These are phyloP conservation scores for Stenodera caucasica DNA, from an alignment of 2,888 invertebrate genomes.

Conservation along the genomic window DNA sequence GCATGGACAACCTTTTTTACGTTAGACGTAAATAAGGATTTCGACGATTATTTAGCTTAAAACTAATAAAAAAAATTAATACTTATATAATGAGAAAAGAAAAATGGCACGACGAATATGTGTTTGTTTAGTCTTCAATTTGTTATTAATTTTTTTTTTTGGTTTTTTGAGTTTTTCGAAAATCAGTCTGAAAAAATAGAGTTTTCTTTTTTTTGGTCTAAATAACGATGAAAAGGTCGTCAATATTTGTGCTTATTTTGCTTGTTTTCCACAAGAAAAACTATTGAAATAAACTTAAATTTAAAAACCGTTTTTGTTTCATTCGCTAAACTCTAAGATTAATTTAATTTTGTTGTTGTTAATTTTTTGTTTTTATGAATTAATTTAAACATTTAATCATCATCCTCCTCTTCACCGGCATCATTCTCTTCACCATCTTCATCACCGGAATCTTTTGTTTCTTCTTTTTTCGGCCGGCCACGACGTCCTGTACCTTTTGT, in stretches of 20 bases:
- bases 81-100: background rate
- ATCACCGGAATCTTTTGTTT: slow-evolving; percentile 52
- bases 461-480: slow-evolving; percentile 56
- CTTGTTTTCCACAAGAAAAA: background rate
- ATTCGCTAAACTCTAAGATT: no score
- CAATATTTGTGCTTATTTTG: slow-evolving; percentile 17
- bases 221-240: slow-evolving; percentile 14
- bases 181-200: slow-evolving; percentile 4
- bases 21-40: slow-evolving; percentile 7
- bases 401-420: slow-evolving; percentile 49
- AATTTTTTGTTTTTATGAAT: background rate
- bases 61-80: background rate
- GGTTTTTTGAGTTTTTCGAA: slow-evolving; percentile 14
- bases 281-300: background rate
- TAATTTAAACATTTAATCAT: slow-evolving; percentile 39
- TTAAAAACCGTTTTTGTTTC: no score
- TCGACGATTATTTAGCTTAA: background rate
- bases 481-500: slow-evolving; percentile 53
- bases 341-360: background rate
- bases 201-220: background rate
- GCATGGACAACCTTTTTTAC: slow-evolving; percentile 10
- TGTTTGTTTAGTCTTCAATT: background rate
- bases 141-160: background rate
- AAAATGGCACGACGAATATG: slow-evolving; percentile 21
- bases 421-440: slow-evolving; percentile 55